Conservation (phyloP, 92 coral and sea anemone species). For the Nematostella vectensis region DNA sequence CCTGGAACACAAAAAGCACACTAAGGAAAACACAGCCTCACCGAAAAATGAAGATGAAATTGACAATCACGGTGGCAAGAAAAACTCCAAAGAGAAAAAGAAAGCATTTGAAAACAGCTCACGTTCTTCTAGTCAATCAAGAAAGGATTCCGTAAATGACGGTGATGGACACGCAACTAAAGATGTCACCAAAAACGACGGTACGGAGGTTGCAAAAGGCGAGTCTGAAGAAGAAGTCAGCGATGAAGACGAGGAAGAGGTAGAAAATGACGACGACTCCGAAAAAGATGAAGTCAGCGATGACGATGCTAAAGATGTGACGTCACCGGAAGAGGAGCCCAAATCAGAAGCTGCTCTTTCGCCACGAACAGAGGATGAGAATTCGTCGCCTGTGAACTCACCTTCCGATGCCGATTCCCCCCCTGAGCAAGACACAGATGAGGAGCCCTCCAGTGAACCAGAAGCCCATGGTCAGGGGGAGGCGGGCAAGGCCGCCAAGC, state of each 20-base stretch:
- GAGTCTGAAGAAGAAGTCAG: slow-evolving; percentile 12
- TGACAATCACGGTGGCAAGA: neutral
- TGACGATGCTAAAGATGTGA: neutral
- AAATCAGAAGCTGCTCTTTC: neutral
- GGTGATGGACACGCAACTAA: slow-evolving; percentile 15
- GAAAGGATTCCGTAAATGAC: slow-evolving; percentile 21
- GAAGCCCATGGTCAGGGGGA: slow-evolving; percentile 13
- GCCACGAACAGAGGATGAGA: neutral
- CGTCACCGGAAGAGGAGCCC: neutral
- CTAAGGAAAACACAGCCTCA: neutral
- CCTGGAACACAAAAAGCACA: neutral
- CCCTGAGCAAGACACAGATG: slow-evolving; percentile 1
- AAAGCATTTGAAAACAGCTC: slow-evolving; percentile 4
- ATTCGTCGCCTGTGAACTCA: neutral
- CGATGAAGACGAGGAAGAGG: slow-evolving; percentile 12
- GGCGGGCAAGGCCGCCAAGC: neutral
- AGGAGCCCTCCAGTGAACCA: slow-evolving; percentile 11
- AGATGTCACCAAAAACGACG: slow-evolving; percentile 7
- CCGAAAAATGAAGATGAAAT: neutral
- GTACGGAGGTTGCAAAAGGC: slow-evolving; percentile 5
- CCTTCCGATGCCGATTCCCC: slow-evolving; percentile 6
- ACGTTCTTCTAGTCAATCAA: slow-evolving; percentile 5
- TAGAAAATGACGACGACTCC: slow-evolving; percentile 2
- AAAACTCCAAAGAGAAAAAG: neutral
- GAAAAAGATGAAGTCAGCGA: slow-evolving; percentile 9